These are phyloP conservation scores for Eupithecia vulgata DNA, from an alignment of 2,888 invertebrate species.

Conservation along the genomic window DNA sequence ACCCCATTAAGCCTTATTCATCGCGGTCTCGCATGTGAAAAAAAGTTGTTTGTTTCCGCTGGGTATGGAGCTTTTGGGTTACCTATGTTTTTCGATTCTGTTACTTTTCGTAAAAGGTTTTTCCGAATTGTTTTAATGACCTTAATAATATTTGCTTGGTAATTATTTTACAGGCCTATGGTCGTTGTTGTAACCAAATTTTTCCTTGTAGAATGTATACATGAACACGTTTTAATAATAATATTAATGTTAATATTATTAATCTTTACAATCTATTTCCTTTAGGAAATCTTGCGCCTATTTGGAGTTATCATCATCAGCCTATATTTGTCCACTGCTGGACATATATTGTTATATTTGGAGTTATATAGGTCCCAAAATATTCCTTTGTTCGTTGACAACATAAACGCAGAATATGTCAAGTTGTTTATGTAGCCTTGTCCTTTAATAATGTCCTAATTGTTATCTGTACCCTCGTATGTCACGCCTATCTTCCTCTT, in stretches of 20 bases:
- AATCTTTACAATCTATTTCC: too few relatives aligned
- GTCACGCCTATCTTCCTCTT: constrained; percentile 34
- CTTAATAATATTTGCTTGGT: not conserved
- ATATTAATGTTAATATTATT: too few relatives aligned
- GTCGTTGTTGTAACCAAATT: not conserved
- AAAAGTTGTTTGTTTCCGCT: constrained; percentile 16
- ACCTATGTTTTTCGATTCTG: not conserved
- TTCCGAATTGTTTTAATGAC: not conserved
- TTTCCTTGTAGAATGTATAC: not conserved
- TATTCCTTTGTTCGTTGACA: not conserved
- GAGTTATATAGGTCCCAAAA: too few relatives aligned
- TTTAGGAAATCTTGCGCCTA: not conserved
- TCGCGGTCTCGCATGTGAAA: constrained; percentile 31
- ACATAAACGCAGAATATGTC: constrained; percentile 13
- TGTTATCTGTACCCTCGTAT: constrained; percentile 35
- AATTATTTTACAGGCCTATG: not conserved
- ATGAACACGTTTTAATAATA: too few relatives aligned
- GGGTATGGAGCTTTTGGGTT: constrained; percentile 8
- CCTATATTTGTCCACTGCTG: too few relatives aligned
- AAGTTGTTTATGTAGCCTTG: constrained; percentile 27
- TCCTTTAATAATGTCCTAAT: constrained; percentile 35
- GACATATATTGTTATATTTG: too few relatives aligned
- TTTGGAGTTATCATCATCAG: too few relatives aligned
- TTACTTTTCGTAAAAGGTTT: not conserved
- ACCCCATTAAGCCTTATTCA: constrained; percentile 38